Percentiles rank a stretch among this genome's conserved stretches.
phyloP scores from a whole-genome alignment of 2,113 vertebrate species.

The Trochalopteron elliotii region DNA sequence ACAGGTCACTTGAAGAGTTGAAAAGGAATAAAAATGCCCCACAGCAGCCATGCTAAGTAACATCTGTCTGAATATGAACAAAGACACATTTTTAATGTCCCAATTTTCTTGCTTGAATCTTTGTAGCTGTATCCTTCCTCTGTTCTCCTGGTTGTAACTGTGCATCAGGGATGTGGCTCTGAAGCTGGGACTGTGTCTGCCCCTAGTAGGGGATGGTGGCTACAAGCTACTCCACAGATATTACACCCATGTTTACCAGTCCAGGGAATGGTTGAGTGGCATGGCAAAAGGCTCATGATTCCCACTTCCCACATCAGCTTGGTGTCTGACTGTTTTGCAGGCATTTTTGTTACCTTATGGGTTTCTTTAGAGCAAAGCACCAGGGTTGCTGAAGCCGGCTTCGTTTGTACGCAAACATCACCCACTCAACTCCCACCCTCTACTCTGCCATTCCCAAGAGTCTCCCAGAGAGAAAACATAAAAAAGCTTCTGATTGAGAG shows the following conservation, averaged over 20 bases:
- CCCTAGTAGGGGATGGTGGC: neutral
- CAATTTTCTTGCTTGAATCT: neutral
- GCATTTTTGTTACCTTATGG: neutral
- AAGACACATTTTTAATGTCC: neutral
- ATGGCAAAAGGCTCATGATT: neutral
- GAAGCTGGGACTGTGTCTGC: accelerated
- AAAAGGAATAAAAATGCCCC: neutral
- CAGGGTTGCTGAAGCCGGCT: neutral
- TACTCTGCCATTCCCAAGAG: neutral
- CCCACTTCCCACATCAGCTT: neutral
- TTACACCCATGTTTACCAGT: neutral
- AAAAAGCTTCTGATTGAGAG: neutral
- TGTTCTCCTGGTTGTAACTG: neutral
- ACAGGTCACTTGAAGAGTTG: neutral
- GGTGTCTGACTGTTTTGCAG: neutral
- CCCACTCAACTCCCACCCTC: neutral
- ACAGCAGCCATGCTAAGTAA: neutral
- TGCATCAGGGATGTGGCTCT: neutral
- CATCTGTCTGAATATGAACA: neutral
- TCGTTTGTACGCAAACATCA: neutral
- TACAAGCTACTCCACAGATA: neutral
- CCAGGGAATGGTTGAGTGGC: neutral
- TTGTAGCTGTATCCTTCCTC: neutral
- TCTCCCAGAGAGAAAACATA: neutral
- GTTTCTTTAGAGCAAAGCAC: neutral